These are phyloP conservation scores for Drosophila sucinea DNA, from an alignment of 1,140 invertebrate species.

Conservation along the genomic window DNA sequence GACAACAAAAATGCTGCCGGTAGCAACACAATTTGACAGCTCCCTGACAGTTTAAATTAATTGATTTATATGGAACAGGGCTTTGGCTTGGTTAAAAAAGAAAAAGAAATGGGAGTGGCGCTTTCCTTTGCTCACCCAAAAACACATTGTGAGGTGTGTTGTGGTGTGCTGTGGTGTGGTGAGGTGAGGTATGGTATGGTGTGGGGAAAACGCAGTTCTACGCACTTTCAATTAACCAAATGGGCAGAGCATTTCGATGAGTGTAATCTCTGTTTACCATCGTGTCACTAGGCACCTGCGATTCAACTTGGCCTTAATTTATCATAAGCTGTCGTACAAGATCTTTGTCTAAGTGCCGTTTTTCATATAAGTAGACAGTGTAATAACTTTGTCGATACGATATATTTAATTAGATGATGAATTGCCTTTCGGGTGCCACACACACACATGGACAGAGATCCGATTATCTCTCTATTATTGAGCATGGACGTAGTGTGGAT, in stretches of 20 bases:
- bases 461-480: conserved; percentile 41
- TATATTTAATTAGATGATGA: conserved; percentile 69
- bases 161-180: background rate
- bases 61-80: conserved; percentile 71
- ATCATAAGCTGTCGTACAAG: conserved; percentile 6
- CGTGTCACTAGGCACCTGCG: conserved; percentile 40
- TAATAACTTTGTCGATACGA: conserved; percentile 59
- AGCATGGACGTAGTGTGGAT: background rate
- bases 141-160: background rate
- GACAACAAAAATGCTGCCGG: conserved; percentile 60
- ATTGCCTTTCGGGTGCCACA: conserved; percentile 32
- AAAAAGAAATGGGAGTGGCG: conserved; percentile 36
- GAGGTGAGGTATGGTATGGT: background rate
- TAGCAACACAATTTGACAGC: conserved; percentile 79
- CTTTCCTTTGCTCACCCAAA: conserved; percentile 44
- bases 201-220: conserved; percentile 1
- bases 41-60: conserved; percentile 80
- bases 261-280: conserved; percentile 54
- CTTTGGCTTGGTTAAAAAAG: conserved; percentile 16
- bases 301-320: conserved; percentile 7
- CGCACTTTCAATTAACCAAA: conserved; percentile 40
- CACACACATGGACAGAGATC: no score
- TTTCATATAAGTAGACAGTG: conserved; percentile 53
- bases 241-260: conserved; percentile 9
- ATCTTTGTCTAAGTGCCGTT: conserved; percentile 32